A percentile compares a stretch with the other conserved stretches of the same genome.
Conservation (phyloP, 2,888 invertebrate genomes). For the Meloe dianella region DNA sequence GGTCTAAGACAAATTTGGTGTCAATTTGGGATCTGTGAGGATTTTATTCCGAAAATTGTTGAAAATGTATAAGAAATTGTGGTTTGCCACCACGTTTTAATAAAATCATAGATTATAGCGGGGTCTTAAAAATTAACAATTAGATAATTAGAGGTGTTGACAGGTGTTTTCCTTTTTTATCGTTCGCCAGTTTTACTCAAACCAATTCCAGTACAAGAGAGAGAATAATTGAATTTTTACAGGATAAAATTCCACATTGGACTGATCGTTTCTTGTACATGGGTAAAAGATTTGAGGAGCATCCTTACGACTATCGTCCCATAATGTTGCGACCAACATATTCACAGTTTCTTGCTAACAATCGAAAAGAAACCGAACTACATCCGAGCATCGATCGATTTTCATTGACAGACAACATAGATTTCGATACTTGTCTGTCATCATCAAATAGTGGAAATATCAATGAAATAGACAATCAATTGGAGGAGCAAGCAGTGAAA, state of each 20-base stretch:
- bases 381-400: too few relatives aligned
- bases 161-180: too few relatives aligned
- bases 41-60: conserved; percentile 27
- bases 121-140: too few relatives aligned
- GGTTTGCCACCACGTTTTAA: not conserved
- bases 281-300: conserved; percentile 59
- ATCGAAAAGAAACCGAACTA: not conserved
- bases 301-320: conserved; percentile 54
- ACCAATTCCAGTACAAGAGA: too few relatives aligned
- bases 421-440: not conserved
- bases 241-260: conserved; percentile 58
- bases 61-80: not conserved
- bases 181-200: too few relatives aligned
- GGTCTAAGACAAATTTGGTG: conserved; percentile 56
- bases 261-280: conserved; percentile 65
- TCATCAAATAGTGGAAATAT: not conserved
- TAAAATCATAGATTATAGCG: not conserved
- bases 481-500: conserved; percentile 34
- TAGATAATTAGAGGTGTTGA: too few relatives aligned
- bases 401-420: too few relatives aligned
- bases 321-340: conserved; percentile 52
- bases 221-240: conserved; percentile 23
- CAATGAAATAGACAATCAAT: not conserved
- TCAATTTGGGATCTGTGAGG: conserved; percentile 52
- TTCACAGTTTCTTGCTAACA: conserved; percentile 45